Evolutionary conservation across 2,797 vertebrate genomes (phyloP).

Genomic region (Pseudopleuronectes americanus): DNA sequence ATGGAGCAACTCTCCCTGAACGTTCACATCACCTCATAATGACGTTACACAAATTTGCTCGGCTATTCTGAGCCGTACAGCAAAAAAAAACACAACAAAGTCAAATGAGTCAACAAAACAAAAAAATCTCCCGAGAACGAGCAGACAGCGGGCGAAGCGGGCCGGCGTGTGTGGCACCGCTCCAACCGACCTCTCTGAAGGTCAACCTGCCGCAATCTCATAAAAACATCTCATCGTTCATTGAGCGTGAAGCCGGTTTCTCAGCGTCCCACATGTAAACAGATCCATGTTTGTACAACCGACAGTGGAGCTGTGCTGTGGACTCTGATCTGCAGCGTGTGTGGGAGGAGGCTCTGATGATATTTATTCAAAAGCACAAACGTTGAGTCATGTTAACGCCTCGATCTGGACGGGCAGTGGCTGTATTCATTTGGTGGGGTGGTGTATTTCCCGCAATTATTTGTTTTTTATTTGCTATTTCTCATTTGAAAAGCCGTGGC

Average conservation of each 20-base stretch:
- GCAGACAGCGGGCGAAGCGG: constrained; percentile 37
- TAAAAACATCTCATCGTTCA: constrained; percentile 42
- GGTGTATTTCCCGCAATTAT: constrained; percentile 17
- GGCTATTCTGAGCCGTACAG: constrained; percentile 22
- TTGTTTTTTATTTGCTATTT: constrained; percentile 6
- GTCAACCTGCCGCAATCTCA: constrained; percentile 52
- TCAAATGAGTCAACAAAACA: constrained; percentile 67
- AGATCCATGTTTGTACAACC: constrained; percentile 28
- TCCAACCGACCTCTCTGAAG: constrained; percentile 50
- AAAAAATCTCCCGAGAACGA: constrained; percentile 48
- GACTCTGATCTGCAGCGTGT: constrained; percentile 2
- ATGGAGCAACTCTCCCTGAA: constrained; percentile 23
- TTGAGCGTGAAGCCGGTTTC: constrained; percentile 26
- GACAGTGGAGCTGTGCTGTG: not conserved
- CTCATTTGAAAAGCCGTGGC: constrained; percentile 18
- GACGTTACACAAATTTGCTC: constrained; percentile 54
- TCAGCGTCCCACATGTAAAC: constrained; percentile 41
- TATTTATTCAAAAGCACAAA: constrained; percentile 25
- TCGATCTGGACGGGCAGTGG: constrained; percentile 12
- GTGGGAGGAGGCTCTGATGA: not conserved
- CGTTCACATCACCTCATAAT: constrained; percentile 45
- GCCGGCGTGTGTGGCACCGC: constrained; percentile 27
- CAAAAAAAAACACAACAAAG: constrained; percentile 66
- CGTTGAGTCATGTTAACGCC: constrained; percentile 15
- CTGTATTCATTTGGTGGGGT: constrained; percentile 18